A percentile compares a stretch with the other conserved stretches of the same genome.
Conservation (phyloP, 2,888 invertebrate species). For the Phyllotreta striolata region DNA sequence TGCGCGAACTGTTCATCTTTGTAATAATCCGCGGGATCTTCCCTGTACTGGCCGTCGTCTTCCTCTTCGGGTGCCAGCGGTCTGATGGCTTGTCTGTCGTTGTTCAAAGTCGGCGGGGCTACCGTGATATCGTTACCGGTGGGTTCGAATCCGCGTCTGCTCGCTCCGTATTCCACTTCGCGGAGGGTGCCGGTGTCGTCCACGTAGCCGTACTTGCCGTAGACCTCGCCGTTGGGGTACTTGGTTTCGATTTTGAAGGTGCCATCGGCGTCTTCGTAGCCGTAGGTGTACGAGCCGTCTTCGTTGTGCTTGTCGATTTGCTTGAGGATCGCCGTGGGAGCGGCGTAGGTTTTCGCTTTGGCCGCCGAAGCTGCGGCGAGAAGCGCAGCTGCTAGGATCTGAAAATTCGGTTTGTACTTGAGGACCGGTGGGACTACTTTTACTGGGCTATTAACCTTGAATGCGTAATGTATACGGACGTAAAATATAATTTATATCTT, state of each 20-base stretch:
- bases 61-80: constrained; percentile 70
- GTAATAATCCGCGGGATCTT: constrained; percentile 83
- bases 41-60: constrained; percentile 87
- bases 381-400: constrained; percentile 55
- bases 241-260: constrained; percentile 90
- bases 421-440: too few relatives aligned
- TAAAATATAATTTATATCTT: too few relatives aligned
- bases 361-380: constrained; percentile 51
- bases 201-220: constrained; percentile 89
- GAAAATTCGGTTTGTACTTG: constrained; percentile 39
- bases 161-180: constrained; percentile 87
- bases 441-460: constrained; percentile 14
- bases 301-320: constrained; percentile 87
- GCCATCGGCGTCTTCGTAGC: constrained; percentile 87
- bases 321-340: constrained; percentile 82
- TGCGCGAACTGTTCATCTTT: constrained; percentile 65
- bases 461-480: neutral
- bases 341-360: constrained; percentile 67
- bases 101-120: constrained; percentile 76
- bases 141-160: constrained; percentile 82
- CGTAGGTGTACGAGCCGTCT: constrained; percentile 88
- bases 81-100: constrained; percentile 56
- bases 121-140: constrained; percentile 80
- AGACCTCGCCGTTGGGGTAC: constrained; percentile 82
- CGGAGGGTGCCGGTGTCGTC: constrained; percentile 78